A percentile compares a stretch with the other conserved stretches of the same genome.
Conservation (phyloP, 2,888 invertebrate genomes). For the Drosophila paracracens region DNA sequence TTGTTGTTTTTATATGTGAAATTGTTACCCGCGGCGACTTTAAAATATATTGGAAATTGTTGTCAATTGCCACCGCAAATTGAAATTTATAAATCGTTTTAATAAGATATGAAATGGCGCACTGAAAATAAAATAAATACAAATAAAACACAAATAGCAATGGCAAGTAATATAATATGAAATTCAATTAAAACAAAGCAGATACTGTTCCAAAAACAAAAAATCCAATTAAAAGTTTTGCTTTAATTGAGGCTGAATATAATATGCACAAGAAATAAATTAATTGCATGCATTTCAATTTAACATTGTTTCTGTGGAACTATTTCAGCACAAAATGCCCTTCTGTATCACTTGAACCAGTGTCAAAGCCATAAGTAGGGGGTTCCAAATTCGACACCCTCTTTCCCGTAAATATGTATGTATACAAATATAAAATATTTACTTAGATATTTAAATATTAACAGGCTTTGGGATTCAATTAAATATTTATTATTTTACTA, state of each 20-base stretch:
- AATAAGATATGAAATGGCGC: slow-evolving; percentile 27
- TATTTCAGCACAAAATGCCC: neutral
- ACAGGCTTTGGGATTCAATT: neutral
- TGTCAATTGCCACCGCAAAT: slow-evolving; percentile 14
- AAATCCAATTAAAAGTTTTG: neutral
- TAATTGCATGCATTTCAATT: neutral
- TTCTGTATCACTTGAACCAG: neutral
- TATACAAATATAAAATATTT: neutral
- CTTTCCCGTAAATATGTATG: neutral
- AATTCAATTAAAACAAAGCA: neutral
- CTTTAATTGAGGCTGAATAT: neutral
- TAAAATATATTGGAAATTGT: slow-evolving; percentile 34
- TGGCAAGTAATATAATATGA: neutral
- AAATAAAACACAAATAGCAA: slow-evolving; percentile 12
- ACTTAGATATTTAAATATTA: neutral
- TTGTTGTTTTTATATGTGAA: slow-evolving; percentile 5
- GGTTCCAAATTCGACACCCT: neutral
- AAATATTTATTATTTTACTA: neutral
- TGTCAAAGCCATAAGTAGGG: too few relatives aligned
- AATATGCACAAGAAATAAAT: neutral
- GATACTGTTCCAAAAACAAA: neutral
- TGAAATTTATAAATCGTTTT: slow-evolving; percentile 17
- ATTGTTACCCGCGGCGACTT: slow-evolving; percentile 42
- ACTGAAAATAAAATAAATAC: slow-evolving; percentile 1
- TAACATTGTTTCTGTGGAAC: neutral